phyloP scores from a whole-genome alignment of 2,888 invertebrate genomes.

The Sylvicola cinctus region DNA sequence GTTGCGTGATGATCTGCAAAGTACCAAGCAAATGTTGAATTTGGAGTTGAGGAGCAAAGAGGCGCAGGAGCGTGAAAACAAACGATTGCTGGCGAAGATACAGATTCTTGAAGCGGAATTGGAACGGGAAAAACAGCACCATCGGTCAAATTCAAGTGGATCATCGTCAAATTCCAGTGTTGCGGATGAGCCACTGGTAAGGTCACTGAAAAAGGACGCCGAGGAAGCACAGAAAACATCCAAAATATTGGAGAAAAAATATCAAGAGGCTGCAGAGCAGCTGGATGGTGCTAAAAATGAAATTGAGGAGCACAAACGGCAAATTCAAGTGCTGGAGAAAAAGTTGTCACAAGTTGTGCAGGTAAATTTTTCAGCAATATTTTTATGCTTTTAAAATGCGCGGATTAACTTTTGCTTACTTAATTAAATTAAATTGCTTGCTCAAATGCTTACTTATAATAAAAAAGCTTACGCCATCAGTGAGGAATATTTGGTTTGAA shows the following conservation, averaged over 20 bases:
- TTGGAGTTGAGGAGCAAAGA: constrained; percentile 72
- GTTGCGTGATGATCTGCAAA: constrained; percentile 74
- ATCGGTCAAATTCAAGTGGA: constrained; percentile 10
- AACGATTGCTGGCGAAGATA: constrained; percentile 56
- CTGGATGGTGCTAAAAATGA: constrained; percentile 53
- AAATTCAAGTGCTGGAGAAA: constrained; percentile 56
- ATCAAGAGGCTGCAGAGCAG: constrained; percentile 51
- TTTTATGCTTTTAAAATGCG: neutral
- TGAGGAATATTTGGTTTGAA: no score
- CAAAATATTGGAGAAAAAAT: constrained; percentile 63
- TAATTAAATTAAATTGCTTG: neutral
- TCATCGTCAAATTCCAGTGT: constrained; percentile 17
- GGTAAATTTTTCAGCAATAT: constrained; percentile 1
- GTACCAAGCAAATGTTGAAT: constrained; percentile 77
- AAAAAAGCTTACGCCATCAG: no score
- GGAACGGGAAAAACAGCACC: constrained; percentile 42
- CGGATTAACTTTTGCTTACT: no score
- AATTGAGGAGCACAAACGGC: constrained; percentile 59
- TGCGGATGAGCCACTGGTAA: constrained; percentile 42
- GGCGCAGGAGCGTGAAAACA: constrained; percentile 67
- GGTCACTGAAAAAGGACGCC: constrained; percentile 49
- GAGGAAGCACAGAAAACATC: constrained; percentile 57
- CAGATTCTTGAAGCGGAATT: constrained; percentile 63
- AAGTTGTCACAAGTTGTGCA: constrained; percentile 39
- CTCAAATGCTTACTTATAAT: neutral